A percentile compares a stretch with the other conserved stretches of the same genome.
phyloP scores from a whole-genome alignment of 1,140 invertebrate genomes.

The Euwallacea fornicatus region DNA sequence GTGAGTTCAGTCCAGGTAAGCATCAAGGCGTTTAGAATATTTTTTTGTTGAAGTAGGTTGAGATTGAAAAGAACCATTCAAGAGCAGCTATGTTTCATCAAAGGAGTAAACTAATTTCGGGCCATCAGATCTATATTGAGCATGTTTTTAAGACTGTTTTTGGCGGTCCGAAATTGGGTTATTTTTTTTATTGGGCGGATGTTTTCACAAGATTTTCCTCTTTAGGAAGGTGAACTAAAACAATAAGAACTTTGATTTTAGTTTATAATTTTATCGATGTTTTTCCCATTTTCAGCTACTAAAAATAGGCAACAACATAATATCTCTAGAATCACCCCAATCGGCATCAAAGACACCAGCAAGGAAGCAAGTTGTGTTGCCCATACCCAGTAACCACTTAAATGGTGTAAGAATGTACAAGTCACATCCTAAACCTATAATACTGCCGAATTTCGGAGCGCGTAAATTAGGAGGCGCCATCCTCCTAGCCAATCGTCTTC shows the following conservation, averaged over 20 bases:
- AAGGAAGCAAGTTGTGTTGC: slow-evolving; percentile 29
- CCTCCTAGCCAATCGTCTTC: slow-evolving; percentile 40
- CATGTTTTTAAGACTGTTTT: too few species aligned
- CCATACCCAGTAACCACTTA: slow-evolving; percentile 23
- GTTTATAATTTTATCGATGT: too few species aligned
- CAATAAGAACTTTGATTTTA: too few species aligned
- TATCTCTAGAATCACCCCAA: slow-evolving; percentile 41
- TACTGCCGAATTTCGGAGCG: slow-evolving; percentile 41
- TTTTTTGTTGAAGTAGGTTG: too few species aligned
- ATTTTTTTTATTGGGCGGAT: too few species aligned
- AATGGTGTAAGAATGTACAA: slow-evolving; percentile 45
- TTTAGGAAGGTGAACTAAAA: too few species aligned
- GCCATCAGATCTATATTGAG: too few species aligned
- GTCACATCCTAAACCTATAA: slow-evolving; percentile 43
- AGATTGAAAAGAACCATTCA: too few species aligned
- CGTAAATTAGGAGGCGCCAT: slow-evolving; percentile 44
- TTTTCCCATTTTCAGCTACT: slow-evolving; percentile 37
- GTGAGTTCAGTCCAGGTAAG: slow-evolving; percentile 42
- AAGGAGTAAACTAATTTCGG: too few species aligned
- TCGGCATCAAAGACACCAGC: slow-evolving; percentile 36
- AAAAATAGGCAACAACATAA: slow-evolving; percentile 42
- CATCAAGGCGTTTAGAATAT: not conserved
- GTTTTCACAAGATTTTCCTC: too few species aligned
- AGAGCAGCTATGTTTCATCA: too few species aligned
- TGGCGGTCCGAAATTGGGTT: too few species aligned